Conservation (phyloP, 2,888 invertebrate species). For the Leucozona laternaria region DNA sequence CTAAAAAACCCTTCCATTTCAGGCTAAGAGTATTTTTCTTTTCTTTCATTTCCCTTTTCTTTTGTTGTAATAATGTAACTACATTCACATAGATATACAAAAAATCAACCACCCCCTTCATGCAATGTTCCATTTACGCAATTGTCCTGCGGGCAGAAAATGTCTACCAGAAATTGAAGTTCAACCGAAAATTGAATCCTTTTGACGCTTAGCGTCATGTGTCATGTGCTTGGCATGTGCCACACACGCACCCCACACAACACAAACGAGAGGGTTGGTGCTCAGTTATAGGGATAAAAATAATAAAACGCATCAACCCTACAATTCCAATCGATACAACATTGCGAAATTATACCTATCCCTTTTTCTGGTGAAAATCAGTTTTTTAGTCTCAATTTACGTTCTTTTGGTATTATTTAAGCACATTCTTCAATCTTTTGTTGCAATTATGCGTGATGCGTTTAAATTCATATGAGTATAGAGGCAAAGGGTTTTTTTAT, state of each 20-base stretch:
- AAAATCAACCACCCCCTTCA: constrained; percentile 40
- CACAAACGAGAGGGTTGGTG: constrained; percentile 56
- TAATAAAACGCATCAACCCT: constrained; percentile 70
- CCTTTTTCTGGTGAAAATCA: constrained; percentile 44
- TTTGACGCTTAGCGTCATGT: constrained; percentile 63
- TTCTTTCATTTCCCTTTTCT: constrained; percentile 25
- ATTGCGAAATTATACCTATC: constrained; percentile 44
- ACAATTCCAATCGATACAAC: constrained; percentile 71
- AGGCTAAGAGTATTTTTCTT: constrained; percentile 23
- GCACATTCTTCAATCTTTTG: constrained; percentile 42
- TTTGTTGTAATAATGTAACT: background rate
- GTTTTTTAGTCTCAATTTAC: constrained; percentile 58
- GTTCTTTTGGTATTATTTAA: constrained; percentile 48
- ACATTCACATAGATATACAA: background rate
- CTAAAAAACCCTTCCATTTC: constrained; percentile 39
- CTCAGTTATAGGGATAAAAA: constrained; percentile 39
- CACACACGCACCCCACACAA: constrained; percentile 63
- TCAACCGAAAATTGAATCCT: constrained; percentile 65
- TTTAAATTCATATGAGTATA: constrained; percentile 60
- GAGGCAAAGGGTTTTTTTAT: constrained; percentile 44
- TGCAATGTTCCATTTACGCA: constrained; percentile 60
- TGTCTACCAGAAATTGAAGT: constrained; percentile 52
- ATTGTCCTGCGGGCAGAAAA: constrained; percentile 68
- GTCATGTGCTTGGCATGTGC: constrained; percentile 74
- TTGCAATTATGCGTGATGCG: constrained; percentile 70